Conservation (phyloP, 2,797 vertebrate species). For the Tragopan temminckii region DNA sequence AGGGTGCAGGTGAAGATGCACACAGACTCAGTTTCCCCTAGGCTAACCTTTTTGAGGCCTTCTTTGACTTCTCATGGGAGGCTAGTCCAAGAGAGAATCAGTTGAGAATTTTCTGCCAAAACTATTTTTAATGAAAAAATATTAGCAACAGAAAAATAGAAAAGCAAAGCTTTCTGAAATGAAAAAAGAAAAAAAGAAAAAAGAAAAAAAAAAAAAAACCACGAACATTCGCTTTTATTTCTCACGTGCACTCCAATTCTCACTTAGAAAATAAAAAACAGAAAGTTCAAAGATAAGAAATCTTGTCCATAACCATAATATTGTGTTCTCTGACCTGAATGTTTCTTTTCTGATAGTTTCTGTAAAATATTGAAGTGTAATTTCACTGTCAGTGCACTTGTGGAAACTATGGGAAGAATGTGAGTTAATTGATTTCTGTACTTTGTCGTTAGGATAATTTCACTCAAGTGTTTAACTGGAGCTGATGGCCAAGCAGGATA, state of each 20-base stretch:
- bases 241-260: not conserved
- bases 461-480: not conserved
- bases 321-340: not conserved
- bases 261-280: not conserved
- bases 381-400: not conserved
- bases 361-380: not conserved
- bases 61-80: not conserved
- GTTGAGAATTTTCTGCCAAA: not conserved
- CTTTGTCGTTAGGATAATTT: not conserved
- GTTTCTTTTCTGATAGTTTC: not conserved
- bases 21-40: not conserved
- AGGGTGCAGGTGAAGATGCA: not conserved
- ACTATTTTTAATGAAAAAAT: not conserved
- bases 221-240: not conserved
- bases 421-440: not conserved
- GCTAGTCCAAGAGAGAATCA: fast-evolving
- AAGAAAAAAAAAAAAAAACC: too few relatives aligned
- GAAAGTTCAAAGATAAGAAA: not conserved
- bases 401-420: not conserved
- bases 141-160: not conserved
- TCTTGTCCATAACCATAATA: not conserved
- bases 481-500: not conserved
- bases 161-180: not conserved
- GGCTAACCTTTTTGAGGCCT: not conserved
- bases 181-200: too few relatives aligned